Base-by-base conservation (phyloP, 2,113 vertebrate genomes). In the Mungos mungo region DNA sequence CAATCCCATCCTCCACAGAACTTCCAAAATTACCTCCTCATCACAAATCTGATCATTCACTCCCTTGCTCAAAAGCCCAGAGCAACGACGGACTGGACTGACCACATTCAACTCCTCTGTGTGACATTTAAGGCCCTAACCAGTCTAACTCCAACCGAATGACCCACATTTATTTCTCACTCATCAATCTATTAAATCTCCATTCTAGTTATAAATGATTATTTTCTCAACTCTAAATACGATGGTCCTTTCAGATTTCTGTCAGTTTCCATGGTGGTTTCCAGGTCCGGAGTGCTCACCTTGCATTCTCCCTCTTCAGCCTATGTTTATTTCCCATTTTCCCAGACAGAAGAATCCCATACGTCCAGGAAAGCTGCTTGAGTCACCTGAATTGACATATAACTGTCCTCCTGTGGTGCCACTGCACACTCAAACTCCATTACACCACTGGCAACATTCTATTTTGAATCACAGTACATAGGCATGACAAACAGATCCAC, bases 21-120 rank as follows among this genome's bases (percentile, higher is more conserved):
- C 63, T 92, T 94, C 66, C 85, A 93, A 74, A 89, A 87, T 96
- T 38, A 93, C 19, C 76, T 91, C 71, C 57, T 81, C 27, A 80
- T 81, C 89, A 65, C 63, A 88, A 35, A 69, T 84, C 80, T 80
- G 38, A 27, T 45, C 92, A 54, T 68, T 96, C 72, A 82, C 52
- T 71, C 57, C 33, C 35, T 92, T 54, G 65, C 45, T 88, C 60
- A 69, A n/a, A 83, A 90, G 57, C 33, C 60, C 54, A 18, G 45
- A 65, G 69, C 41, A 52, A 23, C n/a, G 47, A 15, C 16, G 18
- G 60, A 66, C 1, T 33, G 18, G 60, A 66, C 1, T 33, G 45
- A 87, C 33, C 38, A 27, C 2, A 23, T 63, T 66, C 38, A 81
- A 31, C 54, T 60, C 21, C 1, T 63, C 57, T 52, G 14, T n/a